phyloP scores from a whole-genome alignment of 2,888 invertebrate species.

The Cynaeus angustus region DNA sequence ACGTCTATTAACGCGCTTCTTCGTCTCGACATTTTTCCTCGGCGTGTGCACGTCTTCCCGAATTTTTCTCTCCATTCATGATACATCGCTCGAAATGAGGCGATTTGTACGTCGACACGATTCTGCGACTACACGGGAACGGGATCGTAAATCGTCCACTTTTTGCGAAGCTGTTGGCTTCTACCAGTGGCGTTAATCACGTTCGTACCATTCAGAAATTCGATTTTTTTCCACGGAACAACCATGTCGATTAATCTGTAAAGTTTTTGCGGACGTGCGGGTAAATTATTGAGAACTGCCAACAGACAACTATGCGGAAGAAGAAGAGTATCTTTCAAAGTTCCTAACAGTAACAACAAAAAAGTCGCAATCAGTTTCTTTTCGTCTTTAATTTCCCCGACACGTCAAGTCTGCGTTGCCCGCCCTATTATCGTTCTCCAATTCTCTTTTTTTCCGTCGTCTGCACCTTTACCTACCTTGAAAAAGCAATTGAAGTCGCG shows the following conservation, averaged over 20 bases:
- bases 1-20: constrained; percentile 31
- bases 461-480: constrained; percentile 18
- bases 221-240: constrained; percentile 13
- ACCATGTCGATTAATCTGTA: constrained; percentile 11
- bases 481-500: constrained; percentile 28
- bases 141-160: constrained; percentile 40
- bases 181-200: constrained; percentile 38
- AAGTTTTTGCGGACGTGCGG: constrained; percentile 5
- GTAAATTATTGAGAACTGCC: constrained; percentile 1
- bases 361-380: too few species aligned
- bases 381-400: too few species aligned
- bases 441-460: constrained; percentile 6
- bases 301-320: not conserved
- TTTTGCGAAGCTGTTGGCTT: constrained; percentile 21
- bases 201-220: constrained; percentile 33
- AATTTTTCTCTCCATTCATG: constrained; percentile 31
- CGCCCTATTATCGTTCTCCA: not conserved
- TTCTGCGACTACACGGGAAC: constrained; percentile 35
- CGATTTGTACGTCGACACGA: constrained; percentile 45
- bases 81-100: constrained; percentile 31
- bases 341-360: too few species aligned
- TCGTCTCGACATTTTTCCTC: constrained; percentile 1
- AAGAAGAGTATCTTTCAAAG: too few species aligned
- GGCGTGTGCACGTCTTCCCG: constrained; percentile 2
- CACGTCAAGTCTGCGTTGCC: not conserved